Conservation (phyloP, 2,888 invertebrate species). For the Drosophila peninsularis region DNA sequence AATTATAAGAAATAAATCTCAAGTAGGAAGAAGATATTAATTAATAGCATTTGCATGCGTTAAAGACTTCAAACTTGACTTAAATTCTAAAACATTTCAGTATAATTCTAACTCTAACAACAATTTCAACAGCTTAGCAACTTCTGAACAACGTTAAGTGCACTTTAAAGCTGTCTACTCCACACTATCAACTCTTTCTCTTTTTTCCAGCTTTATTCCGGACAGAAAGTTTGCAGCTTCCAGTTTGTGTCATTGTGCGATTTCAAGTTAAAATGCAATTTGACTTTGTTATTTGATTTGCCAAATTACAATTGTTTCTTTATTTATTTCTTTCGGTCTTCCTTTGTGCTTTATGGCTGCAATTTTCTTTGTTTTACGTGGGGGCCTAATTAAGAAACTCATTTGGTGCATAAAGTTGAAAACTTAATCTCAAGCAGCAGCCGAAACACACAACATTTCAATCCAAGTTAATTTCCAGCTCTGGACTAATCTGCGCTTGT, state of each 20-base stretch:
- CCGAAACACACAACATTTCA: constrained; percentile 58
- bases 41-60: background rate
- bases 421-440: constrained; percentile 46
- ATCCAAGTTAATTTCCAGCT: constrained; percentile 77
- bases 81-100: too few species aligned
- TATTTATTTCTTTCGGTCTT: background rate
- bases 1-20: background rate
- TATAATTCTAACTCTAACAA: background rate
- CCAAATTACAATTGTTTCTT: constrained; percentile 31
- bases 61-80: background rate
- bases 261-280: constrained; percentile 31
- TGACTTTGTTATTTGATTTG: constrained; percentile 46
- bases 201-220: background rate
- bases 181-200: background rate
- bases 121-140: background rate
- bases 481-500: constrained; percentile 73
- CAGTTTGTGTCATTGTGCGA: constrained; percentile 5
- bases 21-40: background rate
- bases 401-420: constrained; percentile 54
- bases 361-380: constrained; percentile 34
- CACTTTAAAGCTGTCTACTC: background rate
- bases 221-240: background rate
- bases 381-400: constrained; percentile 51
- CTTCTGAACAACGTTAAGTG: background rate
- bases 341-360: constrained; percentile 32